Conservation (phyloP, 2,888 invertebrate species). For the Andrena haemorrhoa region DNA sequence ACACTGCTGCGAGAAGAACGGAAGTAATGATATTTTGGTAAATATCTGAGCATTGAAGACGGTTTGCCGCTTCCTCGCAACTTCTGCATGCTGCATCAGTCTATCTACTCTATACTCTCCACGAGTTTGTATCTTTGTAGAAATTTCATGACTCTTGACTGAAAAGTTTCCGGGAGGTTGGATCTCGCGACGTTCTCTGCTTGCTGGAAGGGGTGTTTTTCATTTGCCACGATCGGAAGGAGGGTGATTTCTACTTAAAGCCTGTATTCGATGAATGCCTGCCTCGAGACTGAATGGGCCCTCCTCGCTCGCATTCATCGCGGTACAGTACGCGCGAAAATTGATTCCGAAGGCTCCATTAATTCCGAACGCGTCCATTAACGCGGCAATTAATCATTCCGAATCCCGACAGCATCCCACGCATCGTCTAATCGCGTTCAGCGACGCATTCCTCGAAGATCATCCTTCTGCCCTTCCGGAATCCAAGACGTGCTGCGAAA, state of each 20-base stretch:
- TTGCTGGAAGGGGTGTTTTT: neutral
- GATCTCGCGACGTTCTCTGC: too few relatives aligned
- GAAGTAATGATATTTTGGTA: too few relatives aligned
- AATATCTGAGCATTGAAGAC: too few relatives aligned
- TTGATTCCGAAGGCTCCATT: constrained; percentile 42
- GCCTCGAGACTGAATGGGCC: neutral
- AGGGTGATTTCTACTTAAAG: neutral
- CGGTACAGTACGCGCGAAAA: constrained; percentile 14
- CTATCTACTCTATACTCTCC: too few relatives aligned
- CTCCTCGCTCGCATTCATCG: constrained; percentile 5
- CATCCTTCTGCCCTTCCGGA: neutral
- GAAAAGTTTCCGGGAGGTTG: too few relatives aligned
- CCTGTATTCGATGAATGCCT: neutral
- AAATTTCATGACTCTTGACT: too few relatives aligned
- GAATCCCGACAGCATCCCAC: constrained; percentile 30
- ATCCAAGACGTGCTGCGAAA: neutral
- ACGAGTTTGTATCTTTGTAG: too few relatives aligned
- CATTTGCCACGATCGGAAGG: neutral
- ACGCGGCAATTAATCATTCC: constrained; percentile 42
- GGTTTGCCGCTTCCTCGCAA: too few relatives aligned
- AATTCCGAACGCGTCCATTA: constrained; percentile 38
- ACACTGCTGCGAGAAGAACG: too few relatives aligned
- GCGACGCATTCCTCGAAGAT: constrained; percentile 4
- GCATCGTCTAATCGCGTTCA: constrained; percentile 5
- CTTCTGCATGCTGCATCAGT: too few relatives aligned